Evolutionary conservation across 2,113 vertebrate species (phyloP).

Genomic region (Macrotis lagotis): DNA sequence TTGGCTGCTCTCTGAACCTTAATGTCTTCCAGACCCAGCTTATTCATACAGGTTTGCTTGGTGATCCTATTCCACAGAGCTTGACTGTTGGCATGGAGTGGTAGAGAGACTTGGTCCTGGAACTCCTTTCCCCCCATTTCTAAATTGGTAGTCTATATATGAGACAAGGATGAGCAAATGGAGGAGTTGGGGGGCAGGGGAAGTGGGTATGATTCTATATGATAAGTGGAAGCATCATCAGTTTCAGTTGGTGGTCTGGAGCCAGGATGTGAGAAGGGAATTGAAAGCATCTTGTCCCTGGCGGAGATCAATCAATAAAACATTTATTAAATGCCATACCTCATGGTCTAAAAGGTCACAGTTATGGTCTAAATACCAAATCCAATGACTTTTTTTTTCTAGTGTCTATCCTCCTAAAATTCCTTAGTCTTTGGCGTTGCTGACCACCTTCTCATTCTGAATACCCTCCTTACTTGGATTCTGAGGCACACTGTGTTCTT

Average conservation of each 20-base stretch:
- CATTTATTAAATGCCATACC: too few species aligned
- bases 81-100: slow-evolving; percentile 15
- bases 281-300: not conserved
- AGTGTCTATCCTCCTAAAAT: not conserved
- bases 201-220: slow-evolving; percentile 7
- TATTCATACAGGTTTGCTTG: not conserved
- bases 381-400: too few species aligned
- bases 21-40: not conserved
- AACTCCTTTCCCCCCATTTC: too few species aligned
- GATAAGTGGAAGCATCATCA: not conserved
- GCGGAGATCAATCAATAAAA: not conserved
- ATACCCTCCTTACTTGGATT: not conserved
- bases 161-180: not conserved
- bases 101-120: too few species aligned
- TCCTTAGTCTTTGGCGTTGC: not conserved
- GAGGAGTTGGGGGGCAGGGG: not conserved
- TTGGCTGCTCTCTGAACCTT: not conserved
- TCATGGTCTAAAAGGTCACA: too few species aligned
- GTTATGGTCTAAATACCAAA: too few species aligned
- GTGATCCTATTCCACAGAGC: not conserved
- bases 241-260: not conserved
- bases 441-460: not conserved
- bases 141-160: too few species aligned
- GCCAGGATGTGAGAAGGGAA: not conserved
- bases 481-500: not conserved